Percentiles rank a stretch among this genome's conserved stretches.
phyloP scores from a whole-genome alignment of 2,113 vertebrate species.

The Nycticryphes semicollaris region DNA sequence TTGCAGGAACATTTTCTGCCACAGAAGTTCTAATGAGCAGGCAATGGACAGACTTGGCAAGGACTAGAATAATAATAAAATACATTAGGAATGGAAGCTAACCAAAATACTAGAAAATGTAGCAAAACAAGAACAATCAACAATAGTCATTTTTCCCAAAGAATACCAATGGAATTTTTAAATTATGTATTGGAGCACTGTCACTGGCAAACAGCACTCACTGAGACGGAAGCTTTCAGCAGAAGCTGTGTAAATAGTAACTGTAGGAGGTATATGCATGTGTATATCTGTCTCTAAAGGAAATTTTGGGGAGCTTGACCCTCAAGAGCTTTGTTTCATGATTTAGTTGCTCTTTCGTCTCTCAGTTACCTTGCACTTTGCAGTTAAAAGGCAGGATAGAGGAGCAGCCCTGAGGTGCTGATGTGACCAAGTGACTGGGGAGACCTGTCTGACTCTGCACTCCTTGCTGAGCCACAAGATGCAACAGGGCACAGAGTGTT shows the following conservation, averaged over 20 bases:
- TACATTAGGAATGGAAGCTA: not conserved
- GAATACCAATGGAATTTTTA: not conserved
- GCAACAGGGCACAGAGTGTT: not conserved
- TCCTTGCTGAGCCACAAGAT: not conserved
- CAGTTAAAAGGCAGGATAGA: not conserved
- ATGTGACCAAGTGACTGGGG: not conserved
- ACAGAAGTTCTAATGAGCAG: conserved; percentile 9
- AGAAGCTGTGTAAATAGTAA: not conserved
- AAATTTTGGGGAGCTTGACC: not conserved
- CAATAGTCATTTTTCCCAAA: not conserved
- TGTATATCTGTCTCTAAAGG: not conserved
- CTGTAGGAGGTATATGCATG: fast-evolving
- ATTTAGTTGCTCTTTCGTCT: not conserved
- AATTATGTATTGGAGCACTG: not conserved
- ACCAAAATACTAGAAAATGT: not conserved
- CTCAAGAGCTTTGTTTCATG: not conserved
- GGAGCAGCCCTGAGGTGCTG: not conserved
- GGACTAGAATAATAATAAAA: not conserved
- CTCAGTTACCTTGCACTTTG: not conserved
- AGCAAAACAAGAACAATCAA: not conserved
- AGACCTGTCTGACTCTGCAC: fast-evolving
- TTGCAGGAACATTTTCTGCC: not conserved
- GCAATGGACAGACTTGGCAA: not conserved
- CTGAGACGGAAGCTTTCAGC: not conserved
- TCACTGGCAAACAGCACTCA: fast-evolving